Base-by-base conservation (phyloP, 2,888 invertebrate species). In the Myopa testacea region DNA sequence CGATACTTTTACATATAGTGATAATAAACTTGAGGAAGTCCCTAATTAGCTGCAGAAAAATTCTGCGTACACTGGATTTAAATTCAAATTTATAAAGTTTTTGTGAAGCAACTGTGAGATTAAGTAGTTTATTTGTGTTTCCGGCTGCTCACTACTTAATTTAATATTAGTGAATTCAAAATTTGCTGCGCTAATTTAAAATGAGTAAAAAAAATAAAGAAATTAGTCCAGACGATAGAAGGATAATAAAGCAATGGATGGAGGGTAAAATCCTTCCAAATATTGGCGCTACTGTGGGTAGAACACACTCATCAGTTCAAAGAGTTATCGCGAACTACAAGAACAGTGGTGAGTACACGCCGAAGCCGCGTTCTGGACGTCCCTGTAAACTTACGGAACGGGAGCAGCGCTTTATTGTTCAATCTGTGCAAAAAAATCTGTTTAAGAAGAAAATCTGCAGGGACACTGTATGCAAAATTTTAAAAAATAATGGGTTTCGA, bases 221-320 rank as follows among this genome's bases (percentile, higher is more conserved):
- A 78, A 78, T 60, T 70, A 62, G 62, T 78, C 14, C 50, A 60
- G 68, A 58, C 40, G 69, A 78, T 37, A 40, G 75, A 0, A 78
- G 73, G 69, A 75, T 78, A 19, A n/a, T 62, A 34, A 55, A 74
- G 58, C 60, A 68, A 52, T 74, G 74, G 78, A 74, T 73, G 40
- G 67, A 68, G 68, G 74, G 62, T 16, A 50, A 78, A 78, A 37
- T 58, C 26, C 45, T 58, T 50, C 73, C 67, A 4, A 60, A 65
- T 67, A 73, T 74, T 1, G 70, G 76, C 8, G n/a, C 58, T 58
- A 16, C 45, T 19, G 76, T n/a, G n/a, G n/a, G n/a, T n/a, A n/a
- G n/a, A n/a, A n/a, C n/a, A n/a, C n/a, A n/a, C n/a, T n/a, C n/a
- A n/a, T n/a, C n/a, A n/a, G n/a, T n/a, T n/a, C n/a, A n/a, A n/a